Evolutionary conservation across 2,888 invertebrate species (phyloP).

Genomic region (Melanophora roralis): DNA sequence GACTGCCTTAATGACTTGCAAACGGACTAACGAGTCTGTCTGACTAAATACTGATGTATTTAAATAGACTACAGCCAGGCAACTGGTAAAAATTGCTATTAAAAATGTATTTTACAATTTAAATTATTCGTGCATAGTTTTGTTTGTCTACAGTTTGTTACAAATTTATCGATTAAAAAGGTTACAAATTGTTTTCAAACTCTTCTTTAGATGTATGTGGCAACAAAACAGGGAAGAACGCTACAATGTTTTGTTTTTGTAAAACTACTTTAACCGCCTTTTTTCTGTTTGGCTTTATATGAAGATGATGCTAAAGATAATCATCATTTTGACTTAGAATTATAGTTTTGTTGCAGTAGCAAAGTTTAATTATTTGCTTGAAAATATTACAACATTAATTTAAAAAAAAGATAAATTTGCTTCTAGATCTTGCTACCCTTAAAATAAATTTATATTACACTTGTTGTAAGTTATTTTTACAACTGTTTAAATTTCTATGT

Average conservation of each 20-base stretch:
- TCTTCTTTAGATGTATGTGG: background rate
- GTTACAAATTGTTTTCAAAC: background rate
- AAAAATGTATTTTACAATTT: background rate
- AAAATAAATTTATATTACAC: too few species aligned
- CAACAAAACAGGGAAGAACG: background rate
- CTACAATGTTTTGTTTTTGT: background rate
- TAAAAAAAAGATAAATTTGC: too few species aligned
- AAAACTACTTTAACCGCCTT: background rate
- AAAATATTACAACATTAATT: too few species aligned
- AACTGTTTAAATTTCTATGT: too few species aligned
- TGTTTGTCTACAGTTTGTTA: background rate
- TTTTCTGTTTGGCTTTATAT: background rate
- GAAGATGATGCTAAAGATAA: background rate
- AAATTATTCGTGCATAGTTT: background rate
- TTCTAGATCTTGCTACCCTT: too few species aligned
- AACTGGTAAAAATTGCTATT: background rate
- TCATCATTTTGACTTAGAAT: background rate
- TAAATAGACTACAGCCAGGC: background rate
- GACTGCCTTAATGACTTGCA: background rate
- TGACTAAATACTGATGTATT: background rate
- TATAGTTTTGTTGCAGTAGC: too few species aligned
- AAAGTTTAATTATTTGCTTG: too few species aligned
- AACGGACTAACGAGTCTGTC: background rate
- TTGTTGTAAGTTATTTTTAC: too few species aligned
- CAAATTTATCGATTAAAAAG: background rate